phyloP scores from a whole-genome alignment of 1,140 invertebrate genomes.

The Mycetomoellerius zeteki region DNA sequence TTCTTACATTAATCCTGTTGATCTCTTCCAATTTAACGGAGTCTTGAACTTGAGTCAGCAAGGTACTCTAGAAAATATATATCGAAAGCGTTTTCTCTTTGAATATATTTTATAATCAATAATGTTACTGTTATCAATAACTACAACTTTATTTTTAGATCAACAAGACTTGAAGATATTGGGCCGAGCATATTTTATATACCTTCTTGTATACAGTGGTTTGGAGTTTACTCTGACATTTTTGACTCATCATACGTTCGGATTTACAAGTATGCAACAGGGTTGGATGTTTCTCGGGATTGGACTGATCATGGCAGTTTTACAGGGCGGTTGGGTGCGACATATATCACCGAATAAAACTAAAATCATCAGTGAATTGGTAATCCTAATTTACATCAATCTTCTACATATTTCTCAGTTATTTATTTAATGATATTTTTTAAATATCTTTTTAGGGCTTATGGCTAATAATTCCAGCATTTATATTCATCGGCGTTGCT shows the following conservation, averaged over 20 bases:
- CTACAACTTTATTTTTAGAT: conserved; percentile 85
- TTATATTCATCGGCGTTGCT: conserved; percentile 94
- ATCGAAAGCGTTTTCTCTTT: not conserved
- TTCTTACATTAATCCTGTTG: conserved; percentile 91
- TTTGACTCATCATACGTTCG: conserved; percentile 97
- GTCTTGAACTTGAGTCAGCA: conserved; percentile 75
- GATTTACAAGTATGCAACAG: conserved; percentile 98
- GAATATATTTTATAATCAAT: not conserved
- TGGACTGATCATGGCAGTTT: conserved; percentile 96
- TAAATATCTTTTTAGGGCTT: conserved; percentile 90
- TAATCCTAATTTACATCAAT: conserved; percentile 73
- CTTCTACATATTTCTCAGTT: not conserved
- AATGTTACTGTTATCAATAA: not conserved
- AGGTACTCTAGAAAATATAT: conserved; percentile 68
- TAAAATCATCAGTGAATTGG: conserved; percentile 90
- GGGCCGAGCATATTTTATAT: conserved; percentile 97
- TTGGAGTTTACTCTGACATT: conserved; percentile 99
- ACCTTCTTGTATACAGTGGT: conserved; percentile 98
- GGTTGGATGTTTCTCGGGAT: conserved; percentile 99
- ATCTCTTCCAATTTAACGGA: conserved; percentile 88
- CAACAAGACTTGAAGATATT: conserved; percentile 90
- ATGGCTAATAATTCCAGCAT: conserved; percentile 95
- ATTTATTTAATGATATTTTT: not conserved
- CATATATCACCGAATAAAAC: conserved; percentile 93
- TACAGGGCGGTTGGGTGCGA: conserved; percentile 97